phyloP scores from a whole-genome alignment of 2,797 vertebrate genomes.

The Lemur catta region DNA sequence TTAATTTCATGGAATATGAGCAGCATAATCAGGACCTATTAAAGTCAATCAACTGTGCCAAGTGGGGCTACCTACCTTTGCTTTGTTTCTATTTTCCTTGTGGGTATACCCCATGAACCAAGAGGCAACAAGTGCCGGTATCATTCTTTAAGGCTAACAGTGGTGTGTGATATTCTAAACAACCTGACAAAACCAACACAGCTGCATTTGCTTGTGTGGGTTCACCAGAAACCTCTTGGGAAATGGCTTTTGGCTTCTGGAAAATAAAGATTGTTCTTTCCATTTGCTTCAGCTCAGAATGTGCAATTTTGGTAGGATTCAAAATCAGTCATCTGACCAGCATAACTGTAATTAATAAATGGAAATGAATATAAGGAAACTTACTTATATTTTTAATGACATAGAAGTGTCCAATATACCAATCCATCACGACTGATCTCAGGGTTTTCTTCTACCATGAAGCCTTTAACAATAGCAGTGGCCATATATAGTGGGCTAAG shows the following conservation, averaged over 20 bases:
- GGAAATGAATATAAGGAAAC: not conserved
- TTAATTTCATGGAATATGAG: conserved; percentile 90
- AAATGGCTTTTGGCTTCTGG: conserved; percentile 32
- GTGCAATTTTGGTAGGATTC: conserved; percentile 31
- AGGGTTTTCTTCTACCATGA: not conserved
- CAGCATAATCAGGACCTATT: conserved; percentile 88
- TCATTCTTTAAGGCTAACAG: conserved; percentile 55
- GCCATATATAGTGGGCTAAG: not conserved
- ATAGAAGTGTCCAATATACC: not conserved
- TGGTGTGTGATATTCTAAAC: not conserved
- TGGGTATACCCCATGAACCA: conserved; percentile 66
- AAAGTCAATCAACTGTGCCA: conserved; percentile 84
- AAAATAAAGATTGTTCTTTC: conserved; percentile 50
- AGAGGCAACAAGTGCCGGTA: not conserved
- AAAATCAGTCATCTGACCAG: conserved; percentile 45
- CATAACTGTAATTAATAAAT: conserved; percentile 7
- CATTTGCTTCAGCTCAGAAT: conserved; percentile 42
- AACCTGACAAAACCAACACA: not conserved
- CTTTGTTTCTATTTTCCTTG: conserved; percentile 79
- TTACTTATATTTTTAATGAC: not conserved
- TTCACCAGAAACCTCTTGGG: not conserved
- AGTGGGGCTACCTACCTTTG: conserved; percentile 80
- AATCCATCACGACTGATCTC: not conserved
- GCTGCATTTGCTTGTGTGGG: not conserved
- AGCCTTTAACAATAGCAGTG: not conserved